Evolutionary conservation across 2,113 vertebrate genomes (phyloP).

Genomic region (human): GRCh38 chr5:104236001-104236500

Average conservation of each 20-base stretch:
- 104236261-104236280: not conserved
- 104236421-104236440: not conserved
- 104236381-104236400: not conserved
- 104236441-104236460: not conserved
- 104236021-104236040: not conserved
- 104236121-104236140: not conserved
- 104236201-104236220: not conserved
- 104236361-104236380: not conserved
- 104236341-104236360: not conserved
- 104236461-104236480: not conserved
- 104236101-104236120: not conserved
- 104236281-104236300: not conserved
- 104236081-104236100: not conserved
- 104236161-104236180: not conserved
- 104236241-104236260: not conserved
- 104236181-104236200: not conserved
- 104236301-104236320: not conserved
- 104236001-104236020: not conserved
- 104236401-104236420: not conserved
- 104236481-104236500: not conserved
- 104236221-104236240: not conserved
- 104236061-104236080: not conserved
- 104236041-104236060: not conserved
- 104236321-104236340: not conserved
- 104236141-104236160: not conserved